Base-by-base conservation (phyloP, 2,113 vertebrate species). In the Salvelinus alpinus region DNA sequence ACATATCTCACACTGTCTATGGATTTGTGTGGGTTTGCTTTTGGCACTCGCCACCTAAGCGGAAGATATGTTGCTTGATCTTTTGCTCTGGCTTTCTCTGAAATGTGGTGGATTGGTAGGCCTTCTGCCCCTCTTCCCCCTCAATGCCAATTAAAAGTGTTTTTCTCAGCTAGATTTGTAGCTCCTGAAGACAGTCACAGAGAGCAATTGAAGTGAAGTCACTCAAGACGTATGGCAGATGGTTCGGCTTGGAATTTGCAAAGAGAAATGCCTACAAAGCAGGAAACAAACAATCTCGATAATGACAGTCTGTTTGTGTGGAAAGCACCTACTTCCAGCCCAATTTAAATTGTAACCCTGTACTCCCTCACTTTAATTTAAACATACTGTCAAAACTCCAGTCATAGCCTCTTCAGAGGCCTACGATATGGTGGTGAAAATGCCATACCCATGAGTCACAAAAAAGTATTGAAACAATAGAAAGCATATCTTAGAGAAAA, bases 131-230 rank as follows among this genome's bases (percentile, higher is more conserved):
- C 72, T 78, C 76, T 74, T 71, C 77, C 86, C 27, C 80, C 83
- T 84, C 86, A 85, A 67, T 77, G 82, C 85, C 87, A 90, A 91
- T 91, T 91, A 91, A 90, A 92, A 80, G 82, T 86, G 82, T 91
- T 91, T 90, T 90, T 85, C 85, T 85, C 80, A 82, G 60, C 83
- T 84, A 34, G 77, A 89, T 89, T 82, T 84, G 70, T 75, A 80
- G 85, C 82, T 87, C 86, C 89, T 90, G 87, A 87, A 44, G 38
- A 44, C 87, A 86, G 89, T 80, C 84, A 81, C 20, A 64, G 62
- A 85, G 79, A 87, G 82, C 87, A 91, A 91, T 89, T 91, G 86
- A 91, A 91, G 87, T 84, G 77, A 76, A 91, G 90, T 88, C 87
- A 69, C 89, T 80, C 79, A 89, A 88, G 86, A 44, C 85, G 80